Base-by-base conservation (phyloP, 2,797 vertebrate genomes). In the Nannoperca obscura region DNA sequence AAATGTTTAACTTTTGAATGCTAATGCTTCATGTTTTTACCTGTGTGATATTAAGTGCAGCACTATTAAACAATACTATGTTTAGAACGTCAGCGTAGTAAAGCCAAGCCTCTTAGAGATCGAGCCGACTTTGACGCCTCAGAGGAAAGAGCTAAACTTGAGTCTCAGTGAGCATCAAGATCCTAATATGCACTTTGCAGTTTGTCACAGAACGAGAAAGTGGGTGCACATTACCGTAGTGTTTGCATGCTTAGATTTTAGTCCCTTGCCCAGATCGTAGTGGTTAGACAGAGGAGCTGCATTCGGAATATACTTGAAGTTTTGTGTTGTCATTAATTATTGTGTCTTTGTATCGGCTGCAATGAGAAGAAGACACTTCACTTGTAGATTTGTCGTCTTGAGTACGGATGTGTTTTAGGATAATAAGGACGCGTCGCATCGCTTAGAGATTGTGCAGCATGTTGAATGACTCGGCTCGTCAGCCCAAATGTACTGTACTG, bases 241-340 rank as follows among this genome's bases (percentile, higher is more conserved):
- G 83, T 84, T 84, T 92, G 94, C 94, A 95, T 94, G 94, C 81
- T 24, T 94, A 90, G 85, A 92, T 72, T 87, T 88, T 86, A 88
- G 86, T 86, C 76, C 86, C 69, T 88, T 76, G 72, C 65, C 65
- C 75, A 81, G 87, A 82, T 1, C 71, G 74, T 87, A 90, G 91
- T 83, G 76, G 71, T 71, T 85, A 89, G 86, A 91, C 65, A 60
- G 83, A 87, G 78, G 86, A 88, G 88, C 89, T 86, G 90, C 81
- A 62, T 93, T 91, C 84, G 82, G 90, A 91, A 87, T 81, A 92
- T 94, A 95, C 95, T 95, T 95, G 94, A 95, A 95, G 92, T 92
- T 89, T 87, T 93, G 75, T 84, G 73, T 92, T 79, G 81, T 88
- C 90, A 82, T 93, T 81, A 82, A 72, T 90, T 86, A 87, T 82